Percentiles rank a stretch among this genome's conserved stretches.
phyloP scores from a whole-genome alignment of 2,113 vertebrate species.

The Bufo gargarizans region DNA sequence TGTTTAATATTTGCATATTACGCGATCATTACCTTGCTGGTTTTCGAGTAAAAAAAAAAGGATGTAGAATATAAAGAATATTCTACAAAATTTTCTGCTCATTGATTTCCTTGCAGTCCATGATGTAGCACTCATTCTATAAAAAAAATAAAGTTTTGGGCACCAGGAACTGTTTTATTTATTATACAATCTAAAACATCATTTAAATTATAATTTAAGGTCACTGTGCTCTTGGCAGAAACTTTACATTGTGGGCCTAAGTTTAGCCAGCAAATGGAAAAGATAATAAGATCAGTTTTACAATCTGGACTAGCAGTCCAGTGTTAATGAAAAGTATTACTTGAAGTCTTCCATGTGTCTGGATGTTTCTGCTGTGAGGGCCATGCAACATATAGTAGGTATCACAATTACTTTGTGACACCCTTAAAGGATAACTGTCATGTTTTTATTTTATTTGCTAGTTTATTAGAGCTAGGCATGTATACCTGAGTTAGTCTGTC shows the following conservation, averaged over 20 bases:
- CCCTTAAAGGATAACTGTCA: too few species aligned
- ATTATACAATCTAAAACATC: not conserved
- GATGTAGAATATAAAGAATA: too few species aligned
- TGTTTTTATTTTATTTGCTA: too few species aligned
- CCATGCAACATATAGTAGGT: too few species aligned
- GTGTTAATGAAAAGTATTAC: not conserved
- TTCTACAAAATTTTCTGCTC: too few species aligned
- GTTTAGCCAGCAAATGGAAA: slow-evolving; percentile 6
- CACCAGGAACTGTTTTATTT: not conserved
- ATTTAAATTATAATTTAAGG: not conserved
- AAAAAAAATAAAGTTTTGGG: not conserved
- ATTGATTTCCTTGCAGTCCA: not conserved
- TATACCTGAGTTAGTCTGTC: too few species aligned
- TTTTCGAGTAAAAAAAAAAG: too few species aligned
- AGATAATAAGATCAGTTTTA: not conserved
- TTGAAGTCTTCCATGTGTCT: not conserved
- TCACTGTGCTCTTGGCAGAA: slow-evolving; percentile 12
- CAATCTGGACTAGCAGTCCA: not conserved
- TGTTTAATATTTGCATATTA: too few species aligned
- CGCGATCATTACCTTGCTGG: too few species aligned
- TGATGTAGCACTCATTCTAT: not conserved
- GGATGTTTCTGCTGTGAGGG: not conserved
- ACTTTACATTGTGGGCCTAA: not conserved
- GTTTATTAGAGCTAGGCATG: too few species aligned
- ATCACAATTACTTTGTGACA: too few species aligned